Evolutionary conservation across 2,888 invertebrate genomes (phyloP), one percentile per base, ranked within the genome.

Genomic region (Tethea ocularis): DNA sequence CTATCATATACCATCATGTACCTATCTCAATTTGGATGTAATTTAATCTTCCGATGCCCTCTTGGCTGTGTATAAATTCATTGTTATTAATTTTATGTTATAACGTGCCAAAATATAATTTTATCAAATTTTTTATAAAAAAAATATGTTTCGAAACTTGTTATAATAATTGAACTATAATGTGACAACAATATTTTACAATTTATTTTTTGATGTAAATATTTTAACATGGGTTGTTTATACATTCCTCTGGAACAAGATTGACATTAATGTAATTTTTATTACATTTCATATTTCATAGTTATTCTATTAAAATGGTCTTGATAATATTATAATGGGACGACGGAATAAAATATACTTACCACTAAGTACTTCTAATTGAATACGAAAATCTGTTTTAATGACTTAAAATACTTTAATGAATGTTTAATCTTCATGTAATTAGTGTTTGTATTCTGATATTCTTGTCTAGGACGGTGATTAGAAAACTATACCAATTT

Each of bases 221-320:
- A n/a, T n/a, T 62, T 57, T 57, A 20, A 33, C 26, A 53, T 53
- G 29, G 51, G 38, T 59, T 61, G 52, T 58, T 63, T n/a, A 46
- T 56, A 58, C 72, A 72, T 72, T 72, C 72, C 69, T 64, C 51
- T 58, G 55, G 52, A 65, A 56, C 46, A 56, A 58, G 29, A 58
- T 63, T 57, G 38, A 57, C 36, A 54, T 54, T 46, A 24, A 33
- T 59, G 46, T 20, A 20, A 46, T 46, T 10, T n/a, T n/a, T n/a
- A n/a, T n/a, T n/a, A n/a, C n/a, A n/a, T n/a, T n/a, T n/a, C n/a
- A n/a, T n/a, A 10, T 7, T 5, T 38, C n/a, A 38, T 33, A 33
- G 33, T 7, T 33, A 13, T 13, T n/a, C 38, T 38, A 38, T 38
- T 38, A 4, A n/a, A 38, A n/a, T 38, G n/a, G 10, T 38, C 5